Percentiles rank a stretch among this genome's conserved stretches.
These are phyloP conservation scores for Cheilosia grossa DNA, from an alignment of 2,888 invertebrate species.

Conservation along the genomic window DNA sequence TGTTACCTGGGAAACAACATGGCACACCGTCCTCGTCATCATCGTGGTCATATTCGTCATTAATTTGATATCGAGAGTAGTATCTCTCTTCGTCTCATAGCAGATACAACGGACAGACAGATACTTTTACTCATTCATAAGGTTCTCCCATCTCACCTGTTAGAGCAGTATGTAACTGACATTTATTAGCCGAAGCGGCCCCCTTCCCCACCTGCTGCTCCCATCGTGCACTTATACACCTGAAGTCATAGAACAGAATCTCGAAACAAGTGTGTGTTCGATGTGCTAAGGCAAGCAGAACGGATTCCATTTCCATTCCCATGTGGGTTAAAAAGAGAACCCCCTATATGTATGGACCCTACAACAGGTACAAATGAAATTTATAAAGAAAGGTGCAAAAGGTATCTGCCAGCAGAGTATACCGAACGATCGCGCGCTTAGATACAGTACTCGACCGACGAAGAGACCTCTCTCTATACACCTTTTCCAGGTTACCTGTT, in stretches of 20 bases:
- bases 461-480: conserved; percentile 70
- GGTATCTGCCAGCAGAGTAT: conserved; percentile 69
- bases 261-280: conserved; percentile 67
- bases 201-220: background rate
- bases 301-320: conserved; percentile 46
- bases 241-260: conserved; percentile 57
- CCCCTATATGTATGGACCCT: conserved; percentile 65
- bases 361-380: conserved; percentile 71
- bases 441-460: conserved; percentile 63
- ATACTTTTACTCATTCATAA: conserved; percentile 72
- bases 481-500: conserved; percentile 75
- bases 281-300: conserved; percentile 72
- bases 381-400: conserved; percentile 75
- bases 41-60: conserved; percentile 68
- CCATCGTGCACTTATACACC: conserved; percentile 35
- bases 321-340: conserved; percentile 72
- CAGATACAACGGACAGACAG: conserved; percentile 31
- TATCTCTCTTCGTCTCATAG: conserved; percentile 65
- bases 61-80: conserved; percentile 70
- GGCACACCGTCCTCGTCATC: conserved; percentile 73
- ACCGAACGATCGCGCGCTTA: conserved; percentile 70
- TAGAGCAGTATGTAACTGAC: conserved; percentile 34
- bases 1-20: conserved; percentile 73
- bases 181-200: background rate
- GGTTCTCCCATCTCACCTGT: conserved; percentile 69